Base-by-base conservation (phyloP, 2,113 vertebrate genomes). In the Suricata suricatta region DNA sequence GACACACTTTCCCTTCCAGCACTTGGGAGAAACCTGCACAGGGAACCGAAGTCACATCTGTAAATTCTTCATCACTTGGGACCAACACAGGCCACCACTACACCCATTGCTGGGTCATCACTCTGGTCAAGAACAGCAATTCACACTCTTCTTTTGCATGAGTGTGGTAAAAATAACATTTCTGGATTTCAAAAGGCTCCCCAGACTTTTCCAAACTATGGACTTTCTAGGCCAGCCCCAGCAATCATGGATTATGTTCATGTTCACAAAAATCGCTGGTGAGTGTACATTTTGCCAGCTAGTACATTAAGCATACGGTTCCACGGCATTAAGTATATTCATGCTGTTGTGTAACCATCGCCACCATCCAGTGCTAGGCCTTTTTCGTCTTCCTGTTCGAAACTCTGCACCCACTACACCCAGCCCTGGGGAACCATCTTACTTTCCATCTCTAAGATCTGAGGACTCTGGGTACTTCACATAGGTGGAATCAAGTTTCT, bases 71-170 rank as follows among this genome's bases (percentile, higher is more conserved):
- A 10, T 66, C 81, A 31, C 63, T 31, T 1, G 3, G 35, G 12
- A n/a, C 41, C 7, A 8, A 41, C 0, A 0, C 25, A 41, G 35
- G 3, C 10, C 38, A 6, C 14, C 0, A 2, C 4, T 9, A 11
- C 0, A 0, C n/a, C 77, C 33, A 2, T 8, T 23, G 14, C 35
- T n/a, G 41, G 25, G 52, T n/a, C 52, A 44, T 2, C 35, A 23
- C 12, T 4, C 31, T 19, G 41, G 15, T 81, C 52, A 14, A 54
- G 35, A 71, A 54, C 8, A 4, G n/a, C 31, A 44, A 10, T 71
- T 77, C 27, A n/a, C 25, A 69, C 85, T 47, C 11, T 54, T 54
- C 47, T 44, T 31, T 5, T 80, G 12, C 57, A 6, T n/a, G 41
- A 21, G 23, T 5, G 0, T 44, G 3, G 13, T 47, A 83, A 86